Evolutionary conservation across 2,113 vertebrate species (phyloP), one percentile per base, ranked within the genome.

Genomic region (Fulmarus glacialis): DNA sequence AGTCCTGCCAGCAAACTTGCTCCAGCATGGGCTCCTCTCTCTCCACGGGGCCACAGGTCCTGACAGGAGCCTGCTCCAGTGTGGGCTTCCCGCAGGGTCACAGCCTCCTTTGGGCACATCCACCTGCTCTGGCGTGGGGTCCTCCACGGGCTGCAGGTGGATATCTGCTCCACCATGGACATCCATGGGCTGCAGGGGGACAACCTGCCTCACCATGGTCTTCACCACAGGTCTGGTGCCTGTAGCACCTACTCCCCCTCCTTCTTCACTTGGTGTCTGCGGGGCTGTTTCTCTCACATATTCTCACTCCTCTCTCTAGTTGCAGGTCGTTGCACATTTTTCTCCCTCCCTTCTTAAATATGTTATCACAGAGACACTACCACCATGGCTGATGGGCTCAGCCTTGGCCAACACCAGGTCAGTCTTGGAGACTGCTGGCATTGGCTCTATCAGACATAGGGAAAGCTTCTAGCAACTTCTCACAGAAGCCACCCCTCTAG

Each of bases 201-300:
- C 8, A 40, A 7, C 26, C 68, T 52, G 48, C 27, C 27, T 53
- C 19, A 40, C 14, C 10, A 40, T 9, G 10, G 19, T 20, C 34
- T 48, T 29, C 27, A 21, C 13, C 9, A 38, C 1, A 1, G n/a
- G 36, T 55, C 11, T 2, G 7, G 8, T 1, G 2, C 70, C 29
- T 32, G 29, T 20, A 40, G 14, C 50, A 53, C 36, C 27, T 55
- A 48, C 19, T 71, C n/a, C n/a, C 19, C 13, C n/a, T 52, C 26
- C n/a, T 52, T 11, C n/a, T 40, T 40, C 40, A 40, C 40, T 70
- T n/a, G 24, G 11, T 19, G 38, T 40, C 60, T 60, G 20, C 29
- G 15, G 63, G 9, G 42, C 7, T 66, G 20, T 22, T 45, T 45
- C 40, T 45, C 42, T n/a, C 21, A 21, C 62, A 42, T 42, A 64